These are phyloP conservation scores for Pachyuromys duprasi DNA, from an alignment of 2,797 vertebrate species.

Conservation along the genomic window DNA sequence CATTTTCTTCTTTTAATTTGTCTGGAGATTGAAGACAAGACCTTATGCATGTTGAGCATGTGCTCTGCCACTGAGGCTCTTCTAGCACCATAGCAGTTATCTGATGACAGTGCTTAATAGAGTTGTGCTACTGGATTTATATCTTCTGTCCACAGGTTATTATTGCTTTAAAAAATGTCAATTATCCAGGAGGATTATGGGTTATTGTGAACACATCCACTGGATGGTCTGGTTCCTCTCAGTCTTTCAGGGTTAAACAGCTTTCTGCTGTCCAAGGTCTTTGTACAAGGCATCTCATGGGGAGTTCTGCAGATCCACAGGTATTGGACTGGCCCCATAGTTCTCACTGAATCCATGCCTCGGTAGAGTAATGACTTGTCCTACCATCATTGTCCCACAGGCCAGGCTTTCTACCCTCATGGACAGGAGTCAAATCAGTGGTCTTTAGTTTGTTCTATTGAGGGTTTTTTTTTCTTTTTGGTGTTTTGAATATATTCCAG, in stretches of 20 bases:
- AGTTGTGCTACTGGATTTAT: neutral
- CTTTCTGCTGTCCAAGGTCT: neutral
- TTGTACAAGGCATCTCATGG: neutral
- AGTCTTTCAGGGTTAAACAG: neutral
- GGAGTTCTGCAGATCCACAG: neutral
- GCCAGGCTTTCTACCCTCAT: neutral
- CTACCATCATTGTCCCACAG: neutral
- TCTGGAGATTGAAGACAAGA: neutral
- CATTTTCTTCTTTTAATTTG: neutral
- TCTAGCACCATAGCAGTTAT: neutral
- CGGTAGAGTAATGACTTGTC: neutral
- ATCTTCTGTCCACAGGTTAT: neutral
- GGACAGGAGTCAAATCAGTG: neutral
- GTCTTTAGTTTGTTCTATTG: slow-evolving; percentile 48
- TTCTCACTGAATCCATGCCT: neutral
- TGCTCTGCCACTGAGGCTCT: neutral
- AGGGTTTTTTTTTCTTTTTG: neutral
- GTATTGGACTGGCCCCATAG: neutral
- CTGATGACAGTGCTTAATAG: neutral
- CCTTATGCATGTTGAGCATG: neutral
- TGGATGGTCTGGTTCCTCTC: neutral
- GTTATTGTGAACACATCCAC: neutral
- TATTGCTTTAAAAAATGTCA: slow-evolving; percentile 32
- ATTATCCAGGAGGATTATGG: neutral
- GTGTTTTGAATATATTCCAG: slow-evolving; percentile 48